A percentile compares a stretch with the other conserved stretches of the same genome.
phyloP scores from a whole-genome alignment of 1,140 invertebrate genomes.

The Zaprionus kolodkinae region DNA sequence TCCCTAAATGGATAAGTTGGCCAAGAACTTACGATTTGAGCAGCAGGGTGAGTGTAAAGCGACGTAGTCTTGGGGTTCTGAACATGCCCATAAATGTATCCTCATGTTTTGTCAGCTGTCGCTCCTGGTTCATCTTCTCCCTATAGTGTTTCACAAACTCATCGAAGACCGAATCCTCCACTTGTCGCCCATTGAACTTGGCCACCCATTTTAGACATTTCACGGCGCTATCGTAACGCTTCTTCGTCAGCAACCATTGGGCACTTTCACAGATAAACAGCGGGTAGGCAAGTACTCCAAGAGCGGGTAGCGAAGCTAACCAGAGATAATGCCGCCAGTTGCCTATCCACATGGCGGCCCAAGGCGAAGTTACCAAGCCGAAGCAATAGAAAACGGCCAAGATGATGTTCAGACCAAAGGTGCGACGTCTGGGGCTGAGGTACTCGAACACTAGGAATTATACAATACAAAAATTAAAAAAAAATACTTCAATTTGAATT shows the following conservation, averaged over 20 bases:
- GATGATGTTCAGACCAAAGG: slow-evolving; percentile 86
- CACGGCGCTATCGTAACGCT: slow-evolving; percentile 85
- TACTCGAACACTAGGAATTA: slow-evolving; percentile 85
- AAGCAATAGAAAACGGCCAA: slow-evolving; percentile 86
- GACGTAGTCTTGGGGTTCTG: slow-evolving; percentile 85
- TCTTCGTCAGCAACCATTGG: slow-evolving; percentile 87
- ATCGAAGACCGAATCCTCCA: slow-evolving; percentile 83
- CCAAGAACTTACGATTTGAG: slow-evolving; percentile 86
- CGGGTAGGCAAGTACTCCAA: slow-evolving; percentile 83
- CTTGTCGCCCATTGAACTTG: slow-evolving; percentile 85
- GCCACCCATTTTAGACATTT: slow-evolving; percentile 86
- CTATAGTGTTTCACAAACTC: slow-evolving; percentile 83
- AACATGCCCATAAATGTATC: slow-evolving; percentile 85
- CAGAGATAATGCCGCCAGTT: slow-evolving; percentile 86
- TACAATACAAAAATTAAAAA: background rate
- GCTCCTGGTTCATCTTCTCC: slow-evolving; percentile 60
- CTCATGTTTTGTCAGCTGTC: slow-evolving; percentile 43
- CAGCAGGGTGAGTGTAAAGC: slow-evolving; percentile 85
- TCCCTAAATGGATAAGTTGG: accelerated
- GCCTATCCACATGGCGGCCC: slow-evolving; percentile 85
- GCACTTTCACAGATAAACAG: slow-evolving; percentile 86
- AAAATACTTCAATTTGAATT: too few relatives aligned
- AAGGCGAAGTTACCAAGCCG: slow-evolving; percentile 85
- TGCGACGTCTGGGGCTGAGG: slow-evolving; percentile 85
- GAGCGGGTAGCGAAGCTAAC: slow-evolving; percentile 85